Evolutionary conservation across 2,797 vertebrate species (phyloP), one percentile per base, ranked within the genome.

Genomic region (Tapirus indicus): DNA sequence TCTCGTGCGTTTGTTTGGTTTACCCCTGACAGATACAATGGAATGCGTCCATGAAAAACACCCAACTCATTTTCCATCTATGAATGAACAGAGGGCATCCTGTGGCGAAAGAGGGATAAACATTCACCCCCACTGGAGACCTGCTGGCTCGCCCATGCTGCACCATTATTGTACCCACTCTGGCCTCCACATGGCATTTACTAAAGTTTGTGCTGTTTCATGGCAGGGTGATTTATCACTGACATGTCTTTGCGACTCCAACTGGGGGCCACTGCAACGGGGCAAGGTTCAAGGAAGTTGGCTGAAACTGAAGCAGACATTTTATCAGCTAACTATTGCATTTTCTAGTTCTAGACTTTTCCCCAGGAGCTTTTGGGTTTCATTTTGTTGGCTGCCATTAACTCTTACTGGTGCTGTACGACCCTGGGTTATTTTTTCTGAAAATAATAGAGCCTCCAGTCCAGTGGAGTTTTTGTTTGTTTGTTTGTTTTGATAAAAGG

Each of bases 21-120:
- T 93, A 68, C 78, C 89, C 96, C 95, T 89, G 91, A 97, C 93
- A 95, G 97, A 95, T 80, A 97, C 95, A 98, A 96, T 93, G 97
- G 98, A 98, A 98, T 79, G 91, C 92, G 94, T 98, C 98, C 98
- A 94, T 98, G 97, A 97, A 98, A 98, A 97, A 54, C 13, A 21
- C 92, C 98, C 98, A 95, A 97, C 97, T 98, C 93, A 88, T 96
- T 97, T 98, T 98, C 98, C 96, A 96, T 97, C 97, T 98, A 87
- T 98, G 98, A 97, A 96, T 97, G 97, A 97, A 96, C 94, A 97
- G 94, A 96, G 93, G 95, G 92, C 47, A 72, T 95, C 97, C 97
- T 0, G 29, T 90, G 94, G 96, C 91, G 95, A 86, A 89, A 69
- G 90, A 97, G 54, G 87, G 66, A 90, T 86, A 95, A 97, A 95